Base-by-base conservation (phyloP, 2,113 vertebrate species). In the Gnathonemus echidnorhynchus region DNA sequence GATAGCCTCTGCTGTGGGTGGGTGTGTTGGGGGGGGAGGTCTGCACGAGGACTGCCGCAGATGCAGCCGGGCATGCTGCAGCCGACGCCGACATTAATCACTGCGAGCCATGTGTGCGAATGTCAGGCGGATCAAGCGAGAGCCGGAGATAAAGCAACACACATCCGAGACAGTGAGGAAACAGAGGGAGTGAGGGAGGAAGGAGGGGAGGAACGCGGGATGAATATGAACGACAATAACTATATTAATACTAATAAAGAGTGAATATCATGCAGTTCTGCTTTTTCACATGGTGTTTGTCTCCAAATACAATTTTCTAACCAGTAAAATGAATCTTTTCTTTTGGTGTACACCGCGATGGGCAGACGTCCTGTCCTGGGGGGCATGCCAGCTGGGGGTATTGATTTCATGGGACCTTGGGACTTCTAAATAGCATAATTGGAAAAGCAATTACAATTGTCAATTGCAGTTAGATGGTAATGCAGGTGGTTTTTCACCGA, bases 371-470 rank as follows among this genome's bases (percentile, higher is more conserved):
- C 80, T 6, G 42, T 24, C 80, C 42, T 17, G 19, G 35, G 19
- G 80, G 19, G 19, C 15, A 39, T 19, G 5, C 39, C 58, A 66
- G 35, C 42, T 31, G n/a, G 24, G 27, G 24, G 2, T 77, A 77
- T 77, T 31, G 88, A 88, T 88, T 88, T 70, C 62, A 88, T 62
- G 35, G 52, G 24, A 88, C 87, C 88, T 88, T 48, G 88, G 46
- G 62, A 21, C 27, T 80, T 89, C 48, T 70, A 83, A 83, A 89
- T 80, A 52, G 88, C 70, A 80, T 89, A 52, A 89, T 83, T 89
- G 74, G 48, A 80, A 89, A 89, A 77, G n/a, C 27, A 17, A 89
- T 80, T 89, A 52, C 35, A 19, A 27, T 39, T 53, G 80, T 89
- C 88, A 42, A 27, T 39, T 53, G 2, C 24, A 39, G 48, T 80